Percentiles rank a stretch among this genome's conserved stretches.
Evolutionary conservation across 2,888 invertebrate genomes (phyloP).

Genomic region (Brachypalpus laphriformis): DNA sequence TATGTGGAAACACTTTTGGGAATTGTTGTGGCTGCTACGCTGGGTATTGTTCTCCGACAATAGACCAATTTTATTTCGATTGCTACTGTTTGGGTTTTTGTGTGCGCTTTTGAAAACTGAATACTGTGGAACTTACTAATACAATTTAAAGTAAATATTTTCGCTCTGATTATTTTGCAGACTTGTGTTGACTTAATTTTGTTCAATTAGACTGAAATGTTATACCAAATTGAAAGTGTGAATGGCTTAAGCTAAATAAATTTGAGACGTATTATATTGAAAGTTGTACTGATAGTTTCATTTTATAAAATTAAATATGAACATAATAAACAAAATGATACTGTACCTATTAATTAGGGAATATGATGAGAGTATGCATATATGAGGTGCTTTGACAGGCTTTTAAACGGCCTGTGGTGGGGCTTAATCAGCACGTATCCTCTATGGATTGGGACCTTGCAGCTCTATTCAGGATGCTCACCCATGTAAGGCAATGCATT

Average conservation of each 20-base stretch:
- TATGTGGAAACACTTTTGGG: not conserved
- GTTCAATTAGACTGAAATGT: constrained; percentile 17
- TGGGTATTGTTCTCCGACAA: not conserved
- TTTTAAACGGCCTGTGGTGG: too few relatives aligned
- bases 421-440: too few relatives aligned
- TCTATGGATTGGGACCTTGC: too few relatives aligned
- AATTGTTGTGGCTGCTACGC: not conserved
- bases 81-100: not conserved
- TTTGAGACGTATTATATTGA: not conserved
- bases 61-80: constrained; percentile 12
- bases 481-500: too few relatives aligned
- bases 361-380: too few relatives aligned
- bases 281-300: too few relatives aligned
- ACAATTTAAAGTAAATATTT: constrained; percentile 35
- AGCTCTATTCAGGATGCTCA: too few relatives aligned
- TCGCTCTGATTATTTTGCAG: not conserved
- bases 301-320: too few relatives aligned
- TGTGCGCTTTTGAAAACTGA: not conserved
- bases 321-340: too few relatives aligned
- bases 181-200: constrained; percentile 33
- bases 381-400: too few relatives aligned
- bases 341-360: too few relatives aligned
- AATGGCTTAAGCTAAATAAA: not conserved
- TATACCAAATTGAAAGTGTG: not conserved
- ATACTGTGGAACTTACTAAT: not conserved